These are phyloP conservation scores for Drosophila ohnishii DNA, from an alignment of 1,140 invertebrate genomes.

Conservation along the genomic window DNA sequence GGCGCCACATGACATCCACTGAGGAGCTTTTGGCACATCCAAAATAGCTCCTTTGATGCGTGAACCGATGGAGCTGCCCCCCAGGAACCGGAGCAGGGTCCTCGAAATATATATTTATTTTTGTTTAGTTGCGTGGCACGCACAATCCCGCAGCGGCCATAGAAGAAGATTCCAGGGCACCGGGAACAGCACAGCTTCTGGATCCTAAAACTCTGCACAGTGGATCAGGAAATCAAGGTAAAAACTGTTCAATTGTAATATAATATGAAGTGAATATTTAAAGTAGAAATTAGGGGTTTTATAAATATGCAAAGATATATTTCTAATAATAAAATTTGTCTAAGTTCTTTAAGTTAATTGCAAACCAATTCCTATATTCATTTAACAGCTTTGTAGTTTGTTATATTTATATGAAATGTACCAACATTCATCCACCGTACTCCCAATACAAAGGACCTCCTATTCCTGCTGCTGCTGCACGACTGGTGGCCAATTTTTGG, in stretches of 20 bases:
- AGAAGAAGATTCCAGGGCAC: constrained; percentile 13
- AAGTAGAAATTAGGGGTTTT: not conserved
- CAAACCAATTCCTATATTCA: not conserved
- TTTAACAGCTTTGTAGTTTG: not conserved
- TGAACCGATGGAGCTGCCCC: constrained; percentile 33
- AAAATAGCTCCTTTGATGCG: constrained; percentile 47
- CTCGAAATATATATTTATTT: constrained; percentile 41
- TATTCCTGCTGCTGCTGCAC: constrained; percentile 36
- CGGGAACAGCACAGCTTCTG: constrained; percentile 3
- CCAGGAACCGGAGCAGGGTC: constrained; percentile 31
- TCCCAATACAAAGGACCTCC: constrained; percentile 5
- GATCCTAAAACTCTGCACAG: constrained; percentile 1
- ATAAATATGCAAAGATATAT: no score
- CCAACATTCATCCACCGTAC: constrained; percentile 9
- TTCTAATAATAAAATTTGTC: no score
- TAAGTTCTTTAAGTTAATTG: not conserved
- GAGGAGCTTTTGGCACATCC: constrained; percentile 38
- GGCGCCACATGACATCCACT: constrained; percentile 43
- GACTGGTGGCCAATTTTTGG: constrained; percentile 68
- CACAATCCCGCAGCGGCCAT: constrained; percentile 37
- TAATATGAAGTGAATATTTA: not conserved
- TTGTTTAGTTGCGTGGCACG: constrained; percentile 35
- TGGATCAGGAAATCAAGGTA: constrained; percentile 1
- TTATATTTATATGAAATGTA: not conserved
- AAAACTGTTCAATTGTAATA: not conserved